A percentile compares a stretch with the other conserved stretches of the same genome.
These are phyloP conservation scores for Noctilio leporinus DNA, from an alignment of 2,113 vertebrate genomes.

Conservation along the genomic window DNA sequence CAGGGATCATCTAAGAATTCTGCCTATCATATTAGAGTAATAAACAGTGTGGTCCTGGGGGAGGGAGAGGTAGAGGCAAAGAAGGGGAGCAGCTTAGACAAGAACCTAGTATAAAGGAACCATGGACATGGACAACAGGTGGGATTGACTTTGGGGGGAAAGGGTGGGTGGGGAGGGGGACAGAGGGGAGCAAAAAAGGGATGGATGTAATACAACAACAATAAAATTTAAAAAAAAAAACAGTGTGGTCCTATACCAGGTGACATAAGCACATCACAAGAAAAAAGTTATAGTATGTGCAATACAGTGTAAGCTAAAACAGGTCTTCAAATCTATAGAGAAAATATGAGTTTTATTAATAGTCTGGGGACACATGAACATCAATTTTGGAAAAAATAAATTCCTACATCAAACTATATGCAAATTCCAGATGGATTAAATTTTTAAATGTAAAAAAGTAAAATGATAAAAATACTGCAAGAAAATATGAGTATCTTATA, in stretches of 20 bases:
- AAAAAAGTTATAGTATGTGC: neutral
- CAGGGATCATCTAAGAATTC: neutral
- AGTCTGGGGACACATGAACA: neutral
- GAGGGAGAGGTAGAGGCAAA: too few relatives aligned
- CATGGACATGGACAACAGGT: too few relatives aligned
- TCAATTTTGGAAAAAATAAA: neutral
- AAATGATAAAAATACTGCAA: neutral
- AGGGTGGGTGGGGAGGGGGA: too few relatives aligned
- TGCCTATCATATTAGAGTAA: neutral
- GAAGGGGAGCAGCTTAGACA: too few relatives aligned
- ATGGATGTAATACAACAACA: too few relatives aligned
- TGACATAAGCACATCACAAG: neutral
- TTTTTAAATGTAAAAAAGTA: neutral
- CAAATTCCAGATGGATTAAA: neutral
- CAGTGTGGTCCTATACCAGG: neutral
- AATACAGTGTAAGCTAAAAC: neutral
- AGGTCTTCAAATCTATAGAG: neutral
- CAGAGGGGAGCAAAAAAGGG: too few relatives aligned
- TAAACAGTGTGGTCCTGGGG: neutral
- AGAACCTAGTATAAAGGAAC: too few relatives aligned
- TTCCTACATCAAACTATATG: neutral
- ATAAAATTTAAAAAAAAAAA: too few relatives aligned
- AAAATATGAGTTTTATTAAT: neutral
- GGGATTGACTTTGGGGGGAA: too few relatives aligned
- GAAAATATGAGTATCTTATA: neutral